These are phyloP conservation scores for Polyergus mexicanus DNA, from an alignment of 1,140 invertebrate genomes.

Conservation along the genomic window DNA sequence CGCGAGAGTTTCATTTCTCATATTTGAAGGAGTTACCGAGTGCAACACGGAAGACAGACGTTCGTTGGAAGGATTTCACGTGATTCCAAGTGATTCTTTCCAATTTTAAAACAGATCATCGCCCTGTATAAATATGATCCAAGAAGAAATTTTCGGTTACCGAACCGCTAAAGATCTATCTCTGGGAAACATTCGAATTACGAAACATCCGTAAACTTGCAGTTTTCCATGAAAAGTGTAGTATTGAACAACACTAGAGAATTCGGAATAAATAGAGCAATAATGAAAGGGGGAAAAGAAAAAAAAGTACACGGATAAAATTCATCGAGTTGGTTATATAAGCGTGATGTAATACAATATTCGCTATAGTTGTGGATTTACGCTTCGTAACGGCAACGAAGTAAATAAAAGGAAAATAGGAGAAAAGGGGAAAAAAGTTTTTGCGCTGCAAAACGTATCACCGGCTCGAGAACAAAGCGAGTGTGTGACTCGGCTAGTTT, in stretches of 20 bases:
- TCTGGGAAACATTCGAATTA: background rate
- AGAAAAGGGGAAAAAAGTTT: background rate
- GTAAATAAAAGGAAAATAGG: constrained; percentile 35
- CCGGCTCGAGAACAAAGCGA: constrained; percentile 21
- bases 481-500: constrained; percentile 21
- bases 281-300: no score
- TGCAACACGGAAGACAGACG: background rate
- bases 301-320: background rate
- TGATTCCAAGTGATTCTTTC: background rate
- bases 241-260: background rate
- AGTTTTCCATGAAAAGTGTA: background rate
- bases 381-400: background rate
- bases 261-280: background rate
- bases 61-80: constrained; percentile 13
- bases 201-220: background rate
- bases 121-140: background rate
- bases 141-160: background rate
- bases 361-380: constrained; percentile 3
- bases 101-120: background rate
- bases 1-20: constrained; percentile 14
- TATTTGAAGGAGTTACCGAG: background rate
- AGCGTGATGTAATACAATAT: constrained; percentile 39
- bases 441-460: background rate
- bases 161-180: background rate
- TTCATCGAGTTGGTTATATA: constrained; percentile 28